Conservation (phyloP, 2,113 vertebrate species). For the Athene noctua region DNA sequence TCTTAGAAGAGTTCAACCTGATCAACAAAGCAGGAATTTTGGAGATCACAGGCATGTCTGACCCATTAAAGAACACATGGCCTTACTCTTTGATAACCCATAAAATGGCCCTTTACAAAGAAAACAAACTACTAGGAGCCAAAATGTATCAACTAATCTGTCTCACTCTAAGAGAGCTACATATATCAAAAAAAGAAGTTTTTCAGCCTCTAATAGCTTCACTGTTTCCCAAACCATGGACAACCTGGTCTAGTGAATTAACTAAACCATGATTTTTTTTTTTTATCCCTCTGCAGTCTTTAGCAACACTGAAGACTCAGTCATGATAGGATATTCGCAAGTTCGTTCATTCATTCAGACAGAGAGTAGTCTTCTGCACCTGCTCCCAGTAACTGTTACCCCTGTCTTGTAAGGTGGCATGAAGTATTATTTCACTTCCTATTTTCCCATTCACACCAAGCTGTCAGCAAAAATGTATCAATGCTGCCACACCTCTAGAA, state of each 20-base stretch:
- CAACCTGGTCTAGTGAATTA: neutral
- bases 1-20: neutral
- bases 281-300: neutral
- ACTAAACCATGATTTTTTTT: neutral
- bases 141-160: neutral
- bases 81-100: neutral
- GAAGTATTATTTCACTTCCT: neutral
- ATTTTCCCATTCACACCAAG: neutral
- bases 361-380: neutral
- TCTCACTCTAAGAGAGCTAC: neutral
- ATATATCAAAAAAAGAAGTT: neutral
- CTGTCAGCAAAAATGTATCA: neutral
- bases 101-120: neutral
- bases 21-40: neutral
- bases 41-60: neutral
- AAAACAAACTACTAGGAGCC: neutral
- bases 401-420: neutral
- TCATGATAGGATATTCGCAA: neutral
- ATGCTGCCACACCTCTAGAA: neutral
- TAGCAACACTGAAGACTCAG: neutral
- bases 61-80: neutral
- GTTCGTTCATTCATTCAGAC: neutral
- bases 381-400: neutral
- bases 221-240: neutral
- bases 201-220: neutral